Base-by-base conservation (phyloP, 2,888 invertebrate species). In the Molorchus minor region DNA sequence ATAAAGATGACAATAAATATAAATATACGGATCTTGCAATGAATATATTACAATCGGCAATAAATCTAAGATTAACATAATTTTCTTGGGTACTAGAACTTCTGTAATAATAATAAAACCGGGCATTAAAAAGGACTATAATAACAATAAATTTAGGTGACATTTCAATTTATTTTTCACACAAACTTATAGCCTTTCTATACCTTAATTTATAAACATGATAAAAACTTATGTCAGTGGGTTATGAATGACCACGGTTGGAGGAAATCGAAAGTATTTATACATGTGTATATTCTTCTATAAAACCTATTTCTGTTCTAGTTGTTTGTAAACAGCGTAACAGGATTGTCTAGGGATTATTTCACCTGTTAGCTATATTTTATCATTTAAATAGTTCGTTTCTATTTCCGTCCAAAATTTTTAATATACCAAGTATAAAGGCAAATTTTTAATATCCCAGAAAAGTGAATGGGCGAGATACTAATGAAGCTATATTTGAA, bases 21-120 rank as follows among this genome's bases (percentile, higher is more conserved):
- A 12, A 25, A 25, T 44, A 44, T 10, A 44, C 21, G 29, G 3
- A 21, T 19, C 15, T 25, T 49, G 16, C 16, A 38, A 38, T 20
- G 12, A 43, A 49, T 38, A 49, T 38, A 49, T 15, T 21, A 49
- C 49, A 49, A 49, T 49, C 36, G 38, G 25, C 8, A 1, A 49
- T 49, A 49, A 49, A 49, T 49, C 38, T 25, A 15, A 25, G 49
- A 38, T 38, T 49, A 38, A 49, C 38, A 49, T 49, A 38, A 49
- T 21, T 25, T 8, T 43, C 21, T n/a, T n/a, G n/a, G n/a, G n/a
- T n/a, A n/a, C n/a, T n/a, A n/a, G n/a, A n/a, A n/a, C n/a, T n/a
- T n/a, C n/a, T n/a, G n/a, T n/a, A n/a, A n/a, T n/a, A n/a, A 10
- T 33, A 33, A n/a, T 33, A 33, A 33, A 43, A 12, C 15, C 43